These are phyloP conservation scores for Pomacea maculata DNA, from an alignment of 1,140 invertebrate species.

Conservation along the genomic window DNA sequence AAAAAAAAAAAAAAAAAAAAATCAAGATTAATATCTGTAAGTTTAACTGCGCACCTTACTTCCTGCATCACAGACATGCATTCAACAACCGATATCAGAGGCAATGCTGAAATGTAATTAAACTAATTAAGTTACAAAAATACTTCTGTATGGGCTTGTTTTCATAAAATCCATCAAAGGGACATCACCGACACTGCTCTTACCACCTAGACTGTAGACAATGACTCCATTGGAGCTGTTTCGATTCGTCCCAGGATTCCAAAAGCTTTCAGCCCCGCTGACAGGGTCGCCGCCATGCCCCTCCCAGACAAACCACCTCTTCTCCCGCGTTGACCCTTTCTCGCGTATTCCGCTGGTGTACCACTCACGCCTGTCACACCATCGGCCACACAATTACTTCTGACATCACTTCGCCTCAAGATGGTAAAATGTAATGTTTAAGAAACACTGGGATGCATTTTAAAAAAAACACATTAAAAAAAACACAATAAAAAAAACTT, in stretches of 20 bases:
- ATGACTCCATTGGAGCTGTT: constrained; percentile 19
- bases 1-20: constrained; percentile 4
- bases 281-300: background rate
- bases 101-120: no score
- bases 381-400: background rate
- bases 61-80: background rate
- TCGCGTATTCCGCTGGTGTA: constrained; percentile 15
- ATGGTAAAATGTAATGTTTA: background rate
- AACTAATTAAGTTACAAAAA: no score
- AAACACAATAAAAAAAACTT: no score
- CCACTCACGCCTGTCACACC: constrained; percentile 13
- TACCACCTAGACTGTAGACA: constrained; percentile 12
- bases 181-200: background rate
- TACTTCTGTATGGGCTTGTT: no score
- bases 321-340: background rate
- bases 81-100: background rate
- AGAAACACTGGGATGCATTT: background rate
- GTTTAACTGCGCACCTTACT: background rate
- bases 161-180: background rate
- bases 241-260: background rate
- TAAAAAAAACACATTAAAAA: no score
- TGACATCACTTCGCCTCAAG: background rate
- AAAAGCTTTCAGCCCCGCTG: background rate
- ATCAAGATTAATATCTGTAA: background rate
- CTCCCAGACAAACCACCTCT: constrained; percentile 14